Conservation (phyloP, 2,888 invertebrate genomes). For the Blastobasis adustella region DNA sequence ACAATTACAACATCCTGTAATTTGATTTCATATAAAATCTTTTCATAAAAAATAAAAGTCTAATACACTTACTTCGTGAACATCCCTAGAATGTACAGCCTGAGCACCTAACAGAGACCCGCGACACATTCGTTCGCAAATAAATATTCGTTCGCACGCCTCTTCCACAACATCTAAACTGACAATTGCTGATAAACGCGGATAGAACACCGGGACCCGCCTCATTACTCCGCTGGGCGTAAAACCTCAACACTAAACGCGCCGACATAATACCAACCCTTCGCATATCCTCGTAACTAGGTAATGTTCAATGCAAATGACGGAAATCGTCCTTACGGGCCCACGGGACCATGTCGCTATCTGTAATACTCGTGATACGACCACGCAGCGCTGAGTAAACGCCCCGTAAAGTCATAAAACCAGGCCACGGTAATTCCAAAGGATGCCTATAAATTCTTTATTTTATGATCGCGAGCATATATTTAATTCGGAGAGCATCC, state of each 20-base stretch:
- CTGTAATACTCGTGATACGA: constrained; percentile 53
- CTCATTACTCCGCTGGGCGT: constrained; percentile 1
- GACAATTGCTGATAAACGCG: background rate
- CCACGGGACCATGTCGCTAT: constrained; percentile 37
- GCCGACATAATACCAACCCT: background rate
- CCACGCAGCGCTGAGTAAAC: constrained; percentile 63
- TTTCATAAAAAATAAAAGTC: no score
- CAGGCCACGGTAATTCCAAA: constrained; percentile 67
- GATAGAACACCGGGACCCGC: background rate
- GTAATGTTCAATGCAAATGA: constrained; percentile 27
- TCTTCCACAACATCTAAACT: background rate
- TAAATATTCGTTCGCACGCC: background rate
- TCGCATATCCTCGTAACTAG: constrained; percentile 9
- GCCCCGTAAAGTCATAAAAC: constrained; percentile 69
- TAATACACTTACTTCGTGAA: no score
- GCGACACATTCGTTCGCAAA: no score
- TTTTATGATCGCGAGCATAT: constrained; percentile 68
- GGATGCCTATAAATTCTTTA: constrained; percentile 73
- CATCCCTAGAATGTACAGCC: no score
- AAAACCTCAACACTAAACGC: background rate
- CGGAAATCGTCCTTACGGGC: constrained; percentile 34
- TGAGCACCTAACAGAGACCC: no score
- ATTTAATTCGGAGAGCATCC: constrained; percentile 67
- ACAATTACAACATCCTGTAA: no score
- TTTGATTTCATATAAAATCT: no score